Conservation (phyloP, 92 coral and sea anemone genomes). For the Parazoanthus atlanticus region DNA sequence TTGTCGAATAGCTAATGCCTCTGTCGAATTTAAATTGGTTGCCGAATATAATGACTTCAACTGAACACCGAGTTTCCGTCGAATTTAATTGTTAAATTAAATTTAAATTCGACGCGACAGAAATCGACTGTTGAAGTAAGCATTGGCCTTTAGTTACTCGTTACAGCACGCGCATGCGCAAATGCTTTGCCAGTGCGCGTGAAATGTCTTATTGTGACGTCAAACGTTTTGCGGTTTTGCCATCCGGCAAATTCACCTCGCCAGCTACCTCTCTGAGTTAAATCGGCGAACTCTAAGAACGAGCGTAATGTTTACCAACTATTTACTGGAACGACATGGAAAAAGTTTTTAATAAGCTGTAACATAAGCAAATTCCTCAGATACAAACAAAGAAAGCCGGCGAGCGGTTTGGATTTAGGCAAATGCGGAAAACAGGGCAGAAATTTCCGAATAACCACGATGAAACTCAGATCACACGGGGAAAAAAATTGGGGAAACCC, state of each 20-base stretch:
- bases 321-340: background rate
- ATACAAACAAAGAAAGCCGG: background rate
- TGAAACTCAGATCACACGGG: background rate
- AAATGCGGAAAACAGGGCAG: background rate
- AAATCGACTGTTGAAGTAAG: no score
- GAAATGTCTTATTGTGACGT: slow-evolving; percentile 17
- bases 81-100: no score
- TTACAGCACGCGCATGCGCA: background rate
- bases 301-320: background rate
- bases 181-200: background rate
- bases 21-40: no score
- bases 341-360: background rate
- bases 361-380: background rate
- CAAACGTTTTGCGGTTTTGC: background rate
- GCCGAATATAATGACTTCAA: no score
- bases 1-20: no score
- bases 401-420: background rate
- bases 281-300: background rate
- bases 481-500: background rate
- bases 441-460: background rate
- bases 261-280: background rate
- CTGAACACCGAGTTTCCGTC: no score
- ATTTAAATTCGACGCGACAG: no score
- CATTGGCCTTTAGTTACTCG: no score
- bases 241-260: background rate